These are phyloP conservation scores for Eilema caniola DNA, from an alignment of 2,888 invertebrate genomes.

Conservation along the genomic window DNA sequence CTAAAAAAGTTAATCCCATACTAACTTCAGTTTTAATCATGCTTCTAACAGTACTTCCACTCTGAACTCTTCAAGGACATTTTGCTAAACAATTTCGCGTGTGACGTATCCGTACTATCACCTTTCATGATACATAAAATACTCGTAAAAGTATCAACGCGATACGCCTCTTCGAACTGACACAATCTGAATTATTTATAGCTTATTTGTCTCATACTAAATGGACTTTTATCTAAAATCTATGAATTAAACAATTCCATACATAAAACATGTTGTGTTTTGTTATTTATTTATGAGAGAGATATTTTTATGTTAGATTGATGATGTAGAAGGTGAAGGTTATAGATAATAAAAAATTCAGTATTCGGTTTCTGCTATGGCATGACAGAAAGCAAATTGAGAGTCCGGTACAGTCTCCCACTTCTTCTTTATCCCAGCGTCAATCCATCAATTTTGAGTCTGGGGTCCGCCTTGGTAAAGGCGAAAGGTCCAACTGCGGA, in stretches of 20 bases:
- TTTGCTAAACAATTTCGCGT: background rate
- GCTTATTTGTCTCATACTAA: slow-evolving; percentile 11
- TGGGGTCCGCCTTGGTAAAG: no score
- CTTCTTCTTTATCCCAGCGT: no score
- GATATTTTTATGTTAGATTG: background rate
- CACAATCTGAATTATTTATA: slow-evolving; percentile 8
- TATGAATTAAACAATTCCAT: slow-evolving; percentile 5
- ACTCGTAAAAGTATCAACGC: background rate
- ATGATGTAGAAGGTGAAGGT: background rate
- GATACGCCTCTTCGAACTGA: slow-evolving; percentile 7
- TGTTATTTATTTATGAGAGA: slow-evolving; percentile 1
- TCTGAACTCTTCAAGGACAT: background rate
- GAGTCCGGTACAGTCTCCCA: no score
- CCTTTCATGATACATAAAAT: background rate
- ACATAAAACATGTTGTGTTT: slow-evolving; percentile 6
- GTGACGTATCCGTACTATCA: background rate
- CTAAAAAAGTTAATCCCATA: no score
- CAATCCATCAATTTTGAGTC: no score
- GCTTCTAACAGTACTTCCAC: no score
- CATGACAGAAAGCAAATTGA: no score
- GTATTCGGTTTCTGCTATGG: no score
- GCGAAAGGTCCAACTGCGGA: no score
- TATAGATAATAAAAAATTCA: background rate
- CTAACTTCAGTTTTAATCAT: no score
- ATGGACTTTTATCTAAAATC: slow-evolving; percentile 9